phyloP scores from a whole-genome alignment of 1,140 invertebrate genomes.

The Alviniconcha marisindica region DNA sequence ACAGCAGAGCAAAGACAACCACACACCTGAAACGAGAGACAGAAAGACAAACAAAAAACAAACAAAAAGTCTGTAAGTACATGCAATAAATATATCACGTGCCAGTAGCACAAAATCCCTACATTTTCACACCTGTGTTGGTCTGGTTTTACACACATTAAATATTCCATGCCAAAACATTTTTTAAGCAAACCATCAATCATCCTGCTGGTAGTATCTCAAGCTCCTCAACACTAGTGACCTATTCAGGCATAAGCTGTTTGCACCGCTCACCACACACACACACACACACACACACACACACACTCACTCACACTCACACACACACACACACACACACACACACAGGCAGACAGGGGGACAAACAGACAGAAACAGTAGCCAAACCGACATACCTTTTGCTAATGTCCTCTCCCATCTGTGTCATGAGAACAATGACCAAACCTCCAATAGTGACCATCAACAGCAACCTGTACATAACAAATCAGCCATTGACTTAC shows the following conservation, averaged over 20 bases:
- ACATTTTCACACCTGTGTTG: too few species aligned
- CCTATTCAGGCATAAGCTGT: too few species aligned
- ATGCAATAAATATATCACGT: too few species aligned
- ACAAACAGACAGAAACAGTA: background rate
- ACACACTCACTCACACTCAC: background rate
- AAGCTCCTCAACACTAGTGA: background rate
- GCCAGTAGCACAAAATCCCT: too few species aligned
- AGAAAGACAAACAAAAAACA: too few species aligned
- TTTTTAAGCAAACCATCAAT: background rate
- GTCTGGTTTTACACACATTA: too few species aligned
- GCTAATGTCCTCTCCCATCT: conserved; percentile 40
- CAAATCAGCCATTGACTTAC: too few species aligned
- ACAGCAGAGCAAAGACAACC: conserved; percentile 58
- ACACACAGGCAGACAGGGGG: too few species aligned
- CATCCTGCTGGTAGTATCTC: background rate
- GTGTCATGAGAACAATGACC: conserved; percentile 36
- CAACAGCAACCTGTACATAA: conserved; percentile 38
- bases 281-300: background rate
- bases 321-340: background rate
- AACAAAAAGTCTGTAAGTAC: too few species aligned
- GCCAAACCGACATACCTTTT: conserved; percentile 29
- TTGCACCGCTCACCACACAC: background rate
- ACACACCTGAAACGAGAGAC: conserved; percentile 52
- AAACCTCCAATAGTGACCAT: conserved; percentile 38
- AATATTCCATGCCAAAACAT: too few species aligned